Evolutionary conservation across 1,140 invertebrate genomes (phyloP).

Genomic region (Trichonephila clavipes): DNA sequence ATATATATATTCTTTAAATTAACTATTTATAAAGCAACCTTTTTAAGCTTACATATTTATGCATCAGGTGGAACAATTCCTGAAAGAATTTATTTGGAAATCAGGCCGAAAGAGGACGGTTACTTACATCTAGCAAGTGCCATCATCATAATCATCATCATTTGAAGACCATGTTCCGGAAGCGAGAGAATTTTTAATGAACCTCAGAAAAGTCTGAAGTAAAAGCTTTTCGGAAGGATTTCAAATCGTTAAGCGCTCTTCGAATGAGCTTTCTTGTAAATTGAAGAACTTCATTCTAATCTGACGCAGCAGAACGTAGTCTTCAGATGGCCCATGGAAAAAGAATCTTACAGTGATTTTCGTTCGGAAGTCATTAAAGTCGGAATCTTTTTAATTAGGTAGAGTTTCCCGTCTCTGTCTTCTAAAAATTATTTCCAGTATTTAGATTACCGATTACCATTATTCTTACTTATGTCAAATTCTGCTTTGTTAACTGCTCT

Average conservation of each 20-base stretch:
- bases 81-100: conserved; percentile 25
- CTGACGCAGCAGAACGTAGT: background rate
- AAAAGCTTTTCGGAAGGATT: conserved; percentile 14
- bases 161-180: conserved; percentile 26
- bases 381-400: conserved; percentile 1
- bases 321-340: background rate
- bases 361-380: background rate
- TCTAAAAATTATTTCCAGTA: background rate
- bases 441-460: background rate
- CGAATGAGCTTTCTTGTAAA: conserved; percentile 56
- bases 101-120: background rate
- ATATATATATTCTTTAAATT: conserved; percentile 6
- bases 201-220: conserved; percentile 18
- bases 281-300: conserved; percentile 56
- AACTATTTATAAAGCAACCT: background rate
- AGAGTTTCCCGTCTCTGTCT: background rate
- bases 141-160: conserved; percentile 51
- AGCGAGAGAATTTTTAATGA: conserved; percentile 59
- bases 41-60: background rate
- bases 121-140: background rate
- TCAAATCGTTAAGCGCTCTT: conserved; percentile 48
- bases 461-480: background rate
- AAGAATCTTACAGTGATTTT: background rate
- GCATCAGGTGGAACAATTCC: conserved; percentile 52
- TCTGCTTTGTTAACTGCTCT: too few relatives aligned